Evolutionary conservation across 2,888 invertebrate genomes (phyloP).

Genomic region (Hypomecis atomaria): DNA sequence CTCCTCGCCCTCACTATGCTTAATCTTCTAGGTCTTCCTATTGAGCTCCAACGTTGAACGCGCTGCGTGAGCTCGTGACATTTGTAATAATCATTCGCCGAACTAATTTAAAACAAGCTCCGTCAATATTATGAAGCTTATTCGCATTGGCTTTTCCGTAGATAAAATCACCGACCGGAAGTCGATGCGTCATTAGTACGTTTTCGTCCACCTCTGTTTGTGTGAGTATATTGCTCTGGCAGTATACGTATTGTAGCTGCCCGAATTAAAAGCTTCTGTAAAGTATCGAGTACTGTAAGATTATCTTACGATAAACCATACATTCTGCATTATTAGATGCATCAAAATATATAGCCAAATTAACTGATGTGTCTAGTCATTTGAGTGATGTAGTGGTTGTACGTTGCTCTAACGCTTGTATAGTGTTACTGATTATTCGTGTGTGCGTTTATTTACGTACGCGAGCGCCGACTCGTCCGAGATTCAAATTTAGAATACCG

Average conservation of each 20-base stretch:
- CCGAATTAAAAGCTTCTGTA: slow-evolving; percentile 18
- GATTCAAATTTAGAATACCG: slow-evolving; percentile 84
- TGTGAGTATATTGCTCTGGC: slow-evolving; percentile 65
- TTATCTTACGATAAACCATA: slow-evolving; percentile 12
- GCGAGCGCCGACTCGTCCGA: slow-evolving; percentile 85
- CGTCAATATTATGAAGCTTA: slow-evolving; percentile 42
- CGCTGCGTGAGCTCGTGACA: slow-evolving; percentile 7
- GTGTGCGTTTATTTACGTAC: slow-evolving; percentile 85
- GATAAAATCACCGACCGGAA: slow-evolving; percentile 82
- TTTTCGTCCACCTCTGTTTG: slow-evolving; percentile 76
- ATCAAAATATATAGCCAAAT: slow-evolving; percentile 44
- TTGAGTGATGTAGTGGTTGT: slow-evolving; percentile 59
- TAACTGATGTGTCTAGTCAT: slow-evolving; percentile 49
- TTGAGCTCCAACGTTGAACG: slow-evolving; percentile 5
- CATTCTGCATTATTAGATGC: slow-evolving; percentile 35
- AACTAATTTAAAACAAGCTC: slow-evolving; percentile 20
- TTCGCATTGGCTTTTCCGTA: slow-evolving; percentile 56
- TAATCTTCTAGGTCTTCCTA: slow-evolving; percentile 17
- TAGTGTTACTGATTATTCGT: slow-evolving; percentile 82
- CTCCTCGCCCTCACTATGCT: slow-evolving; percentile 21
- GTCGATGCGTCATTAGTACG: slow-evolving; percentile 80
- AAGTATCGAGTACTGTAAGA: slow-evolving; percentile 12
- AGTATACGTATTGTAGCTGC: slow-evolving; percentile 21
- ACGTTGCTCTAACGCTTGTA: slow-evolving; percentile 72
- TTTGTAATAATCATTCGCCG: slow-evolving; percentile 14